Conservation (phyloP, 2,797 vertebrate species). For the Apogon talboti region DNA sequence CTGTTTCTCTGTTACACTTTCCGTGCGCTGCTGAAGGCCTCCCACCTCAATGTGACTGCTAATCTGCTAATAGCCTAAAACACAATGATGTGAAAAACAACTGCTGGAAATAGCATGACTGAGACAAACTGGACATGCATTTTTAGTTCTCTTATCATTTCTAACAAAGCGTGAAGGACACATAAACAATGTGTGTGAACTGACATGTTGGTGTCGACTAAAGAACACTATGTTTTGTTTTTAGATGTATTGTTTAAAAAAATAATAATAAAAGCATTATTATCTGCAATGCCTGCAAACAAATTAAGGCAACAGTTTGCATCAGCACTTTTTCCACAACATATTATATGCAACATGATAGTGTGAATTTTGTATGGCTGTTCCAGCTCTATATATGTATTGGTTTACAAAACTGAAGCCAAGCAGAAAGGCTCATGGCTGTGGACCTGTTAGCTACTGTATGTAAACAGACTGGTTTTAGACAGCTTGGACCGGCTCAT, state of each 20-base stretch:
- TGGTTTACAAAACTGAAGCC: slow-evolving; percentile 41
- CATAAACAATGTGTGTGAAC: slow-evolving; percentile 60
- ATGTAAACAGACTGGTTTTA: slow-evolving; percentile 42
- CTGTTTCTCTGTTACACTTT: slow-evolving; percentile 31
- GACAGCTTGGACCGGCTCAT: slow-evolving; percentile 1
- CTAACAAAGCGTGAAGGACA: slow-evolving; percentile 55
- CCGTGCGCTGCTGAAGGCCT: slow-evolving; percentile 24
- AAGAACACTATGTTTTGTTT: slow-evolving; percentile 31
- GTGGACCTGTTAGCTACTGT: slow-evolving; percentile 25
- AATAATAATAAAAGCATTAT: slow-evolving; percentile 14
- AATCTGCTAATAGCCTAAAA: slow-evolving; percentile 53
- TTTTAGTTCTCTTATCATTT: slow-evolving; percentile 70
- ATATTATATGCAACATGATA: slow-evolving; percentile 40
- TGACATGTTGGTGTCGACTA: slow-evolving; percentile 39
- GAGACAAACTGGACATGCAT: slow-evolving; percentile 54
- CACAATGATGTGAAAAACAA: slow-evolving; percentile 69
- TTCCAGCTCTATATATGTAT: slow-evolving; percentile 28
- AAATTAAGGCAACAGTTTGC: slow-evolving; percentile 20
- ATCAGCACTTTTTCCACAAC: slow-evolving; percentile 4
- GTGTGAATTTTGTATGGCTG: slow-evolving; percentile 14
- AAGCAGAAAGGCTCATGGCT: slow-evolving; percentile 26
- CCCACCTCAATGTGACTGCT: slow-evolving; percentile 24
- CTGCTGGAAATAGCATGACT: slow-evolving; percentile 59
- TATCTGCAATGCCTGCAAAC: slow-evolving; percentile 12
- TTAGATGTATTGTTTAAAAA: slow-evolving; percentile 27